Evolutionary conservation across 2,888 invertebrate species (phyloP), one percentile per base, ranked within the genome.

Genomic region (Eudasyphora cyanicolor): DNA sequence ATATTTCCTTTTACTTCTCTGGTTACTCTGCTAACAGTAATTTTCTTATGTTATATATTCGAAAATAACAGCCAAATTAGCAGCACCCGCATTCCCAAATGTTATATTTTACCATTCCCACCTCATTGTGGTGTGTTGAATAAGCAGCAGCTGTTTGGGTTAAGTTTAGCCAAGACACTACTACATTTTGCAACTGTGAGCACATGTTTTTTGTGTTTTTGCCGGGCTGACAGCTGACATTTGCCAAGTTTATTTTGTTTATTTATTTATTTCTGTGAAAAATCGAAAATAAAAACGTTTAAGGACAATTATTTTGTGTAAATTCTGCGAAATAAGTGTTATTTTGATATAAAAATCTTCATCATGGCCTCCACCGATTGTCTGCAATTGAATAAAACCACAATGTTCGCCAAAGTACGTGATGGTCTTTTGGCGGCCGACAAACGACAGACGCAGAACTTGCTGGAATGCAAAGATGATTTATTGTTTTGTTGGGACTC

Each of bases 401-500:
- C 93, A 87, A 89, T 95, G 85, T 94, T 95, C 87, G 92, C 93
- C 79, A 93, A 93, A 87, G 90, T 94, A 62, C 93, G 93, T 76
- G 90, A 92, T 71, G 92, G 92, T n/a, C 88, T 95, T 42, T 92
- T 93, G 0, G 91, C 93, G 0, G 91, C 92, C 84, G 91, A 92
- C 80, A 27, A 19, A 3, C 88, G 81, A 57, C 93, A 93, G 83
- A 94, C 94, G 0, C 92, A 93, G 76, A 94, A 94, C 87, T 90
- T 95, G 51, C 86, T 95, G 38, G 93, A 94, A 74, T 93, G 94
- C 82, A 93, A 93, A 54, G 94, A 95, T 86, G 94, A 94, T 88
- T 91, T 95, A 84, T 89, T 95, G 12, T 95, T 93, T 89, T 93
- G 93, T 6, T 95, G 95, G 95, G 93, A 94, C 87, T 92, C 93